A percentile compares a stretch with the other conserved stretches of the same genome.
Evolutionary conservation across 2,888 invertebrate species (phyloP).

Genomic region (Copidosoma aretas): DNA sequence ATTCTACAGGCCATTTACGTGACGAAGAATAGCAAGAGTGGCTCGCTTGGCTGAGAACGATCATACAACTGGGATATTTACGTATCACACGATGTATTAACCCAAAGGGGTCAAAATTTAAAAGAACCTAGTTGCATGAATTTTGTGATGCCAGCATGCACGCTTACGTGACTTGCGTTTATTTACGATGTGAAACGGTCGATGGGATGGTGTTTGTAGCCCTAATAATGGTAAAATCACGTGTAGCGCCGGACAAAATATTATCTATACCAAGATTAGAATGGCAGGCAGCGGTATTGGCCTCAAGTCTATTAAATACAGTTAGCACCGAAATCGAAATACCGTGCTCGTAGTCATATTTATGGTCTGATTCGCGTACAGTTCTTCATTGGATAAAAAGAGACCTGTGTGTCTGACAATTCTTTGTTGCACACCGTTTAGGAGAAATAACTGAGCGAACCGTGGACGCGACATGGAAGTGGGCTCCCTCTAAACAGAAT

Average conservation of each 20-base stretch:
- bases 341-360: background rate
- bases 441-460: background rate
- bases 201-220: background rate
- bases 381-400: constrained; percentile 2
- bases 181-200: background rate
- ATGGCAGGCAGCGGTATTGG: constrained; percentile 8
- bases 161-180: constrained; percentile 13
- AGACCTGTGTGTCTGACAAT: background rate
- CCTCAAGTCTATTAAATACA: background rate
- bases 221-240: constrained; percentile 4
- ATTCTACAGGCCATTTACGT: constrained; percentile 11
- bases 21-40: background rate
- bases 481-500: background rate
- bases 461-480: background rate
- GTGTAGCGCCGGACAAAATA: background rate
- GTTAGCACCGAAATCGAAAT: background rate
- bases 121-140: background rate
- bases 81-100: background rate
- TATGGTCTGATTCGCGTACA: constrained; percentile 9
- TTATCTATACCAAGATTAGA: constrained; percentile 6
- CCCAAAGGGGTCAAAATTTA: background rate
- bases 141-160: constrained; percentile 24
- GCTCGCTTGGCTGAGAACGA: background rate
- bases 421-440: constrained; percentile 4
- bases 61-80: background rate